A percentile compares a stretch with the other conserved stretches of the same genome.
phyloP scores from a whole-genome alignment of 2,113 vertebrate genomes.

The Falcunculus frontatus region DNA sequence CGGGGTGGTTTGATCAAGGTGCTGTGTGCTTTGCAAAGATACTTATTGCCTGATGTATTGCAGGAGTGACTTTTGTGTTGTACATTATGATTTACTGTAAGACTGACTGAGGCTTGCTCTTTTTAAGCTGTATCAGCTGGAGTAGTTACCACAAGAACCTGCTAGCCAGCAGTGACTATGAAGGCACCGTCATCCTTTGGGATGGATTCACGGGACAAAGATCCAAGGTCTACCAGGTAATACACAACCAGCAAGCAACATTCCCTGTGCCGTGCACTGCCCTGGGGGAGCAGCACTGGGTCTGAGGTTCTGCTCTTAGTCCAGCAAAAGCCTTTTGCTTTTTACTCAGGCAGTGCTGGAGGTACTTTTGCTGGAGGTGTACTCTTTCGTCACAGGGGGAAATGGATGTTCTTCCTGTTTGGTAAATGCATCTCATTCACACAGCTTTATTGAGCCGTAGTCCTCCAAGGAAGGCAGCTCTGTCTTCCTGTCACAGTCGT shows the following conservation, averaged over 20 bases:
- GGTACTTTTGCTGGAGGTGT: neutral
- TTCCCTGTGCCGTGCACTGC: neutral
- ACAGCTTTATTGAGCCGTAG: neutral
- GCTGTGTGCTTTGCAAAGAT: neutral
- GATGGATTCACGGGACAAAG: constrained; percentile 97
- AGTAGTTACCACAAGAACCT: constrained; percentile 99
- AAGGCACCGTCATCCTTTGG: constrained; percentile 98
- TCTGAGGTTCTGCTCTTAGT: neutral
- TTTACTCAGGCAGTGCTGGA: neutral
- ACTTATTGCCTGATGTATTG: neutral
- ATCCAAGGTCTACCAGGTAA: constrained; percentile 98
- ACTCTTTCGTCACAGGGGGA: neutral
- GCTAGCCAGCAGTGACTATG: constrained; percentile 97
- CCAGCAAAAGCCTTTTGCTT: neutral
- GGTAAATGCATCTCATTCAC: neutral
- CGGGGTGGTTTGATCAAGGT: neutral
- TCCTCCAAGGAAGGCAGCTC: neutral
- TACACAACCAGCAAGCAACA: neutral
- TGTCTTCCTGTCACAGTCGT: neutral
- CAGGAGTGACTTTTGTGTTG: neutral
- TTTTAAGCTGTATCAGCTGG: constrained; percentile 98
- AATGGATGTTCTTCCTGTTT: neutral
- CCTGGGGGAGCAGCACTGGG: neutral
- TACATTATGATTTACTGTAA: neutral
- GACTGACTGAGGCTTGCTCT: neutral